Evolutionary conservation across 2,888 invertebrate species (phyloP).

Genomic region (Drosophila aldrichi): DNA sequence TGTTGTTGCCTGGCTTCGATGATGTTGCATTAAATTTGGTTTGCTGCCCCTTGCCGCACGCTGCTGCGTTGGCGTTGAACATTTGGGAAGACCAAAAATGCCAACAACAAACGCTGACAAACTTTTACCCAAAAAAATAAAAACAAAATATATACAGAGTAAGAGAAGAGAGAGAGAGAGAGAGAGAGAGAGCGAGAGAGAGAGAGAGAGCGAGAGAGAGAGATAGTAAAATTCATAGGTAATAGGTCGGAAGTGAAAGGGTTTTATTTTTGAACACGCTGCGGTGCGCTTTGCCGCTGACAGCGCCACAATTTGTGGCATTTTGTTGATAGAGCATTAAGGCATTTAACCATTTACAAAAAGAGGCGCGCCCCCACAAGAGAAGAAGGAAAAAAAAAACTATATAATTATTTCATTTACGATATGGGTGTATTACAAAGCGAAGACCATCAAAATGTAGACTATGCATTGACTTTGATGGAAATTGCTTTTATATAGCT

Average conservation of each 20-base stretch:
- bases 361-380: conserved; percentile 31
- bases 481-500: conserved; percentile 1
- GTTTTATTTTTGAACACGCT: conserved; percentile 35
- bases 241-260: conserved; percentile 73
- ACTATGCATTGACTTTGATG: neutral
- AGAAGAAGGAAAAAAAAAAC: neutral
- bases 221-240: conserved; percentile 33
- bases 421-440: conserved; percentile 10
- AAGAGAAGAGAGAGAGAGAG: neutral
- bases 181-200: too few species aligned
- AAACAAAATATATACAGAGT: neutral
- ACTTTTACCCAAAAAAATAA: conserved; percentile 69
- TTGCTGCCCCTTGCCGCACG: conserved; percentile 47
- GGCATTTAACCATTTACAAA: conserved; percentile 20
- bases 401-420: conserved; percentile 25
- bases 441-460: conserved; percentile 1
- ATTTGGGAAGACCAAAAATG: conserved; percentile 27
- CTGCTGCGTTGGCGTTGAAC: conserved; percentile 50
- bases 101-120: conserved; percentile 43
- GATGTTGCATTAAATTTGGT: conserved; percentile 72
- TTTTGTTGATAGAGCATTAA: conserved; percentile 28
- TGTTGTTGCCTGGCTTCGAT: conserved; percentile 56
- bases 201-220: neutral
- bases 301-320: conserved; percentile 48
- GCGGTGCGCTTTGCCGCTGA: conserved; percentile 38